A percentile compares a stretch with the other conserved stretches of the same genome.
Conservation (phyloP, 2,113 vertebrate species). For the Chaetodon auriga region DNA sequence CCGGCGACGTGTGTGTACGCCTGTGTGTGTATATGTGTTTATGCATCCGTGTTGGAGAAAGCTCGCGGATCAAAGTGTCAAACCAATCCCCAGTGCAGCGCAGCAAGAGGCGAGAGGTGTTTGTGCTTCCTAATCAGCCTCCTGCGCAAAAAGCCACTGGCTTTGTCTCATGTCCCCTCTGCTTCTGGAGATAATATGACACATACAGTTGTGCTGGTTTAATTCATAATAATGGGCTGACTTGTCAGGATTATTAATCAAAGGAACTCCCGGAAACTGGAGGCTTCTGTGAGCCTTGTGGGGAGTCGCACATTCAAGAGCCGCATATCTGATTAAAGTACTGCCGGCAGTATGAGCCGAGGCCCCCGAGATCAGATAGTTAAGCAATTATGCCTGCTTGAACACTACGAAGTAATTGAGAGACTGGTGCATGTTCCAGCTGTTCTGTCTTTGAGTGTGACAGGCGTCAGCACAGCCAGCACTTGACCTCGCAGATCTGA, state of each 20-base stretch:
- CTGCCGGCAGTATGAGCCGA: background rate
- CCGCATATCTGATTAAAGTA: constrained; percentile 54
- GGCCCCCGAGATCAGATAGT: constrained; percentile 42
- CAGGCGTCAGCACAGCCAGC: constrained; percentile 40
- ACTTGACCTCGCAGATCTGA: constrained; percentile 53
- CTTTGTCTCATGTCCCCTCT: constrained; percentile 51
- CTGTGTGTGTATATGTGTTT: constrained; percentile 16
- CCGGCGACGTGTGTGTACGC: constrained; percentile 6
- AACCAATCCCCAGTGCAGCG: constrained; percentile 16
- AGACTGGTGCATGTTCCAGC: constrained; percentile 45
- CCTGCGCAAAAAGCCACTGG: constrained; percentile 49
- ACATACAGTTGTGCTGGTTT: constrained; percentile 59
- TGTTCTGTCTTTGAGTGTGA: constrained; percentile 56
- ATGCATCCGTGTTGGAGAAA: constrained; percentile 37
- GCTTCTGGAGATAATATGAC: constrained; percentile 63
- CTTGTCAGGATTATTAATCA: constrained; percentile 78
- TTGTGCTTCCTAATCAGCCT: constrained; percentile 68
- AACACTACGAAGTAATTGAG: constrained; percentile 29
- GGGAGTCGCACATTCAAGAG: constrained; percentile 29
- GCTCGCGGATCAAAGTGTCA: constrained; percentile 61
- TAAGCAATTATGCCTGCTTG: constrained; percentile 38
- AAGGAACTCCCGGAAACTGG: constrained; percentile 58
- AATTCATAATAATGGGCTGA: constrained; percentile 69
- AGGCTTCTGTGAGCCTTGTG: constrained; percentile 34
- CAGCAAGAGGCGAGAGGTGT: constrained; percentile 59